A percentile compares a stretch with the other conserved stretches of the same genome.
Conservation (phyloP, 2,888 invertebrate species). For the Melikaiella ostensackeni region DNA sequence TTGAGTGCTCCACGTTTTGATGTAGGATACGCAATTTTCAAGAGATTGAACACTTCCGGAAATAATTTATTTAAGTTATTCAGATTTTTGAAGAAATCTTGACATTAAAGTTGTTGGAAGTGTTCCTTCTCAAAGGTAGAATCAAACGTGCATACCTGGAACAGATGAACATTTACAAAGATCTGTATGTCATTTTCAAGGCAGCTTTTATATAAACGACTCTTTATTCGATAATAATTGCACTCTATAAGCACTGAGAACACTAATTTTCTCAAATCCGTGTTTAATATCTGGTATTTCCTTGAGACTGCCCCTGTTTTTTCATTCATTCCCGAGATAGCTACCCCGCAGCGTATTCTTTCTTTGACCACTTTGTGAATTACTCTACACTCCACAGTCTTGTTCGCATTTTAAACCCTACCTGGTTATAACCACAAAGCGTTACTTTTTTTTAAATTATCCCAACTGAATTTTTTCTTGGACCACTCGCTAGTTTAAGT, state of each 20-base stretch:
- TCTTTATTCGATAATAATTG: conserved; percentile 75
- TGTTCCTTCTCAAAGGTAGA: not conserved
- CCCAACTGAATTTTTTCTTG: conserved; percentile 26
- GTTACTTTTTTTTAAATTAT: conserved; percentile 18
- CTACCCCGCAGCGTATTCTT: conserved; percentile 37
- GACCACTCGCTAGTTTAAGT: not conserved
- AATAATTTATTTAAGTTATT: not conserved
- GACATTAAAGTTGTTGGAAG: not conserved
- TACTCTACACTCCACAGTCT: conserved; percentile 19
- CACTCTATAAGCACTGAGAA: conserved; percentile 65
- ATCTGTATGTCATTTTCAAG: conserved; percentile 30
- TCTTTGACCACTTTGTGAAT: conserved; percentile 37
- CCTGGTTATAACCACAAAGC: conserved; percentile 21
- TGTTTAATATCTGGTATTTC: conserved; percentile 38
- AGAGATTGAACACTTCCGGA: not conserved
- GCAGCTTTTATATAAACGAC: conserved; percentile 51
- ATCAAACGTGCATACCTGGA: not conserved
- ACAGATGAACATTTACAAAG: not conserved
- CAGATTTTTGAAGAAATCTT: not conserved
- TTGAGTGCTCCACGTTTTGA: conserved; percentile 4
- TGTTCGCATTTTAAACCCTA: conserved; percentile 22
- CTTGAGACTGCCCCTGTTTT: conserved; percentile 34
- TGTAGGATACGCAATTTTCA: not conserved
- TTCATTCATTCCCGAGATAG: conserved; percentile 37
- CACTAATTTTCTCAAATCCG: conserved; percentile 64